phyloP scores from a whole-genome alignment of 2,888 invertebrate species.

The Drosophila lutescens region DNA sequence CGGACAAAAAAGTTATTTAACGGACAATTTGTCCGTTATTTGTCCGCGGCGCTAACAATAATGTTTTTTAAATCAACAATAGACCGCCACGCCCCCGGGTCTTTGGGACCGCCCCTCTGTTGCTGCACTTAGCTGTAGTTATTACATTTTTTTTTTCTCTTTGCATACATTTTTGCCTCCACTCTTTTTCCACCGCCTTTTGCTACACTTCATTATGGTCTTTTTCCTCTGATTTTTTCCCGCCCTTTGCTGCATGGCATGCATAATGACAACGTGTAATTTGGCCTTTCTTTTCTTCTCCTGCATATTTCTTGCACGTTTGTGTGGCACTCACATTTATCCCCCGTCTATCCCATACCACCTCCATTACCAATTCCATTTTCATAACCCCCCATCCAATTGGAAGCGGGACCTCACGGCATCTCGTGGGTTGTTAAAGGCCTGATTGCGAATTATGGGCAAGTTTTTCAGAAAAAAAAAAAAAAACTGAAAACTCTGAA shows the following conservation, averaged over 20 bases:
- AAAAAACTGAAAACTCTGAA: conserved; percentile 2
- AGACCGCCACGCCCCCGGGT: conserved; percentile 28
- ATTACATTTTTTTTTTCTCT: conserved; percentile 3
- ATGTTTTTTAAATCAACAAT: conserved; percentile 51
- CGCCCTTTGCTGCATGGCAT: conserved; percentile 31
- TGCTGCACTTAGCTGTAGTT: conserved; percentile 12
- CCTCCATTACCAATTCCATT: not conserved
- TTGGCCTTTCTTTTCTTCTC: conserved; percentile 69
- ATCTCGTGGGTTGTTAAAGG: conserved; percentile 59
- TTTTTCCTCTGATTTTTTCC: conserved; percentile 9
- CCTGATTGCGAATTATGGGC: conserved; percentile 73
- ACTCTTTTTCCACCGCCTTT: conserved; percentile 40
- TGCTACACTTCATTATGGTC: conserved; percentile 67
- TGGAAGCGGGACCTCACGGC: conserved; percentile 38
- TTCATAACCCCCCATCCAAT: not conserved
- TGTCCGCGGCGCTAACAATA: conserved; percentile 5
- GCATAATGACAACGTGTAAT: conserved; percentile 74
- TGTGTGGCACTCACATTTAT: conserved; percentile 16
- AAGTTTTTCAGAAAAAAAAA: not conserved
- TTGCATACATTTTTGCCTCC: conserved; percentile 12
- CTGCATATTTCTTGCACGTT: conserved; percentile 36
- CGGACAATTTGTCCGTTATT: not conserved
- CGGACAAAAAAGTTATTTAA: not conserved
- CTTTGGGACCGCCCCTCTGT: conserved; percentile 5
- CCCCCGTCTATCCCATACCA: not conserved